Conservation (phyloP, 2,888 invertebrate genomes). For the Cistogaster globosa region DNA sequence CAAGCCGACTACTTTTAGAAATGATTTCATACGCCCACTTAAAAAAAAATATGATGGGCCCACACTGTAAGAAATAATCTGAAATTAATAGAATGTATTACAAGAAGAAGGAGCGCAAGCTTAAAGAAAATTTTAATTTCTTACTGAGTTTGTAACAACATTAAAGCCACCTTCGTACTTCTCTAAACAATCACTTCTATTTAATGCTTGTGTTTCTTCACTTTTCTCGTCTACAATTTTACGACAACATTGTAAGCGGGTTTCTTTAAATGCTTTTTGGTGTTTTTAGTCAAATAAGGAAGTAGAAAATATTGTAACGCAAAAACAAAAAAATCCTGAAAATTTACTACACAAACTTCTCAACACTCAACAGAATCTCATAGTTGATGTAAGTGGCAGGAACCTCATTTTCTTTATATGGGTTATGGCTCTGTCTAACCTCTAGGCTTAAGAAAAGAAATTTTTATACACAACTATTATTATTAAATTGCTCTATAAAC, state of each 20-base stretch:
- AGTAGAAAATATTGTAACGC: conserved; percentile 62
- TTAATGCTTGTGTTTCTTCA: conserved; percentile 52
- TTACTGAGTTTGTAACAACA: not conserved
- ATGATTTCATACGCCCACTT: too few relatives aligned
- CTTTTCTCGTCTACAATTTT: not conserved
- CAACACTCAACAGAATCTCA: conserved; percentile 1
- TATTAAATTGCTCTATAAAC: conserved; percentile 66
- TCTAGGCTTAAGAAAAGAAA: too few relatives aligned
- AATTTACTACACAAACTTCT: conserved; percentile 46
- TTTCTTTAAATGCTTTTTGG: conserved; percentile 40
- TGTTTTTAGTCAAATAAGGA: conserved; percentile 60
- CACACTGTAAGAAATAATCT: too few relatives aligned
- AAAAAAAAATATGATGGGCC: too few relatives aligned
- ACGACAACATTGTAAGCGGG: conserved; percentile 37
- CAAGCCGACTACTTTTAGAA: too few relatives aligned
- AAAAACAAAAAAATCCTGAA: conserved; percentile 41
- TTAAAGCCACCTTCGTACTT: not conserved
- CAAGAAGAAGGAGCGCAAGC: too few relatives aligned
- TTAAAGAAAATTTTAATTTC: too few relatives aligned
- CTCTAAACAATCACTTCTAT: conserved; percentile 36
- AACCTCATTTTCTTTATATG: conserved; percentile 68
- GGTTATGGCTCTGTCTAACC: conserved; percentile 19
- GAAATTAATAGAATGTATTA: too few relatives aligned
- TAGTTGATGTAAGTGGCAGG: conserved; percentile 28
- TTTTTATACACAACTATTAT: not conserved